Evolutionary conservation across 2,113 vertebrate genomes (phyloP), one percentile per base, ranked within the genome.

Genomic region (Cyprinus carpio): DNA sequence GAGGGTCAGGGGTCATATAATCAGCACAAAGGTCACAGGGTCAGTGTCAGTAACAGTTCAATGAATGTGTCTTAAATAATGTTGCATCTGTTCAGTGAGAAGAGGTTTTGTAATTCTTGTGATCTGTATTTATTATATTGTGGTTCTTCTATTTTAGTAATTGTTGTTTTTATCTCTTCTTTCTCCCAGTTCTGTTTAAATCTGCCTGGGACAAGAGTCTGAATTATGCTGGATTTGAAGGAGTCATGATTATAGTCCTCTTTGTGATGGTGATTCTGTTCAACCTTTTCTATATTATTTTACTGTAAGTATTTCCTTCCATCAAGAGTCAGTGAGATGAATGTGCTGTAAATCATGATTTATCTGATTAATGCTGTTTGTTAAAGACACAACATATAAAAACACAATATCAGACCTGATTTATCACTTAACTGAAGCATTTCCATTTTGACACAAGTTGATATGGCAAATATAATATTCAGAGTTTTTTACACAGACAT

Each of bases 121-220:
- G 16, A 69, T 69, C 64, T 67, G 27, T 18, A 4, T 34, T 16
- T 4, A 9, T 20, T 40, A 40, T 40, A 7, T 34, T 69, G 16
- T 34, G 0, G 3, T 7, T 20, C 15, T 34, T 69, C 3, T 69
- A 1, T 34, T 34, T 69, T 10, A 34, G 7, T 69, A 69, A 69
- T 18, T 34, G 64, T 4, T 37, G 31, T 2, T 23, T 60, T 10
- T 10, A 10, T 71, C 67, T 71, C 67, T 23, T 71, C 31, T 71
- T 23, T 71, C 4, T 37, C 67, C 40, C 16, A 81, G 79, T 51
- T 31, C 40, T 81, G 25, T 81, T 67, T 81, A 20, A 81, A 29
- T 81, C 79, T 23, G 60, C 60, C 4, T 31, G 2, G 25, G 58
- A 29, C 15, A 81, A 18, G 49, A 46, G 62, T 51, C 40, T 81